Base-by-base conservation (phyloP, 1,140 invertebrate species). In the Drosophila navojoa region DNA sequence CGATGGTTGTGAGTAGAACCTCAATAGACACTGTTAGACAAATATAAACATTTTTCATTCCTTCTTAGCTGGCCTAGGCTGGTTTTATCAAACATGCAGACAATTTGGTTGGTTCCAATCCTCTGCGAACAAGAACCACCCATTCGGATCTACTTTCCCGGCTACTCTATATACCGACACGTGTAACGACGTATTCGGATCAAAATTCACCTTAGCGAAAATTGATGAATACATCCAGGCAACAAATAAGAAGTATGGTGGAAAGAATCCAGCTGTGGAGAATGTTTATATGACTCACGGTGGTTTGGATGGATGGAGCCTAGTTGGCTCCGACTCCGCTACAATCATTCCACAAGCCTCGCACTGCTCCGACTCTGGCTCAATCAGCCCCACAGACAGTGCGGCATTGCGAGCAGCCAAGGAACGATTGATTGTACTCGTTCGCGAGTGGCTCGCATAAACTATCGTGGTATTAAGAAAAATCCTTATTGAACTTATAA, bases 31-130 rank as follows among this genome's bases (percentile, higher is more conserved):
- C 6, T 52, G 3, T 42, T 6, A 13, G 3, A 1, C 1, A 19
- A 6, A 15, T 1, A 27, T 49, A 22, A 42, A 4, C 16, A 1
- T 6, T 5, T 5, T 7, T 29, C 9, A 10, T 32, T 9, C 6
- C 6, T 32, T 22, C 4, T 45, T 25, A 86, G 84, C 57, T 47
- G 74, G 53, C 50, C 52, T 89, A 16, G 63, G 69, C 1, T 96
- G 95, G 95, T 92, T 91, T 6, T 96, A 95, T 80, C 95, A 96
- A 89, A 96, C 95, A 0, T 96, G 96, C 91, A 94, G 93, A 11
- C 95, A 96, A 90, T 96, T 94, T 80, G 96, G 95, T 49, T 96
- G 94, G 91, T 96, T 93, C 85, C 95, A 96, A 91, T 95, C 95
- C 0, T 93, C 95, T 0, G 93, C 92, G 53, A 93, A 92, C 10